Evolutionary conservation across 1,140 invertebrate genomes (phyloP), one percentile per base, ranked within the genome.

Genomic region (Pachypsylla venusta): DNA sequence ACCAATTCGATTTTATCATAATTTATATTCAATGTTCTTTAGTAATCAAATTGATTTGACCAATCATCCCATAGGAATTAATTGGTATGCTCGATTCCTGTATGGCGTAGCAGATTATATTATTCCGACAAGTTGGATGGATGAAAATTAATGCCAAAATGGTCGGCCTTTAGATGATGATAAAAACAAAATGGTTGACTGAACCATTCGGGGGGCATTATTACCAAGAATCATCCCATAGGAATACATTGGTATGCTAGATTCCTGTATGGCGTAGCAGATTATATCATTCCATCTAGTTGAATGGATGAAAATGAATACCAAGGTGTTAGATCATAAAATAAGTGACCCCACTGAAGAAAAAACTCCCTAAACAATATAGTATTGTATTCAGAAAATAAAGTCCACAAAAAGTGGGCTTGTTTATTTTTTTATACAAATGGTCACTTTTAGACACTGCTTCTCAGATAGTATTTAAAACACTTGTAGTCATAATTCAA

Each of bases 211-310:
- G n/a, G n/a, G n/a, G n/a, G n/a, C n/a, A n/a, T n/a, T n/a, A n/a
- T n/a, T n/a, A n/a, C n/a, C n/a, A n/a, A n/a, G n/a, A n/a, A n/a
- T n/a, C 58, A 67, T 54, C n/a, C 64, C 62, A 53, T 71, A 60
- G 90, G 90, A 16, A 77, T 93, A 1, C 88, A 92, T 67, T 91
- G 87, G 85, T 94, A 94, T 72, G 86, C 89, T 10, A 81, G 79
- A 54, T 71, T 84, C 12, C 74, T 95, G 7, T 92, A 89, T 53
- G 42, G 53, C 28, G 59, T 65, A 35, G 55, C 64, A 3, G 40
- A 64, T 40, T 61, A 60, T 57, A 27, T 64, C 2, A 57, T 65
- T 26, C 64, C 64, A 2, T 22, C 56, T 24, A 25, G 28, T 24
- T 59, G 42, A 53, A 59, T 63, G 20, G 12, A 35, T 19, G 35